Evolutionary conservation across 2,888 invertebrate species (phyloP), one percentile per base, ranked within the genome.

Genomic region (Globia sparganii): DNA sequence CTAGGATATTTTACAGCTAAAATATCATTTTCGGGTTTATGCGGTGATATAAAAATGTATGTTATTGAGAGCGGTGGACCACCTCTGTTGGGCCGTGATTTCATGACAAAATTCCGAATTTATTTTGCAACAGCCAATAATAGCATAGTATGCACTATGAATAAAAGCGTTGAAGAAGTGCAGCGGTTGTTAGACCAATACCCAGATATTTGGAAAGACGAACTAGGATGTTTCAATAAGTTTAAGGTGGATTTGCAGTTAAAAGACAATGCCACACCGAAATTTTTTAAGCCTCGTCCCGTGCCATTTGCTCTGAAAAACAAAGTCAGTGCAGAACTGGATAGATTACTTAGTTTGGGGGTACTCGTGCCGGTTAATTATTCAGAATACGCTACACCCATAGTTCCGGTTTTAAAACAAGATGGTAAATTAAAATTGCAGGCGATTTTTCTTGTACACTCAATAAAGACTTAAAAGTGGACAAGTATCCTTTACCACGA

Each of bases 251-350:
- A 37, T 2, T 62, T 62, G 62, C 34, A 62, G 3, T 25, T 62
- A 2, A 62, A 62, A 62, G 62, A 62, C 25, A 62, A 62, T 62
- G 34, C 62, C 34, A 25, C 62, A 31, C 59, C 31, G 9, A 61
- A 61, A 9, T 61, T 61, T 61, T 61, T 61, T 61, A 61, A 61
- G 59, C 62, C 62, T 1, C 37, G 62, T 5, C 34, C 62, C 37
- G 62, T 62, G 13, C 62, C 62, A 13, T 62, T 62, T 37, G 62
- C 62, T 25, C 11, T 62, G 25, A 62, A 37, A 25, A 25, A 62
- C 62, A 62, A 62, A 62, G 62, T 62, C 37, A 37, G 62, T 13
- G 37, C 25, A 25, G 62, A 62, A 62, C 62, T 62, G 25, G 62
- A 62, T 37, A 25, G 62, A 62, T 62, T 62, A 62, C 34, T 62